A percentile compares a stretch with the other conserved stretches of the same genome.
phyloP scores from a whole-genome alignment of 2,113 vertebrate genomes.

The Mellivora capensis region DNA sequence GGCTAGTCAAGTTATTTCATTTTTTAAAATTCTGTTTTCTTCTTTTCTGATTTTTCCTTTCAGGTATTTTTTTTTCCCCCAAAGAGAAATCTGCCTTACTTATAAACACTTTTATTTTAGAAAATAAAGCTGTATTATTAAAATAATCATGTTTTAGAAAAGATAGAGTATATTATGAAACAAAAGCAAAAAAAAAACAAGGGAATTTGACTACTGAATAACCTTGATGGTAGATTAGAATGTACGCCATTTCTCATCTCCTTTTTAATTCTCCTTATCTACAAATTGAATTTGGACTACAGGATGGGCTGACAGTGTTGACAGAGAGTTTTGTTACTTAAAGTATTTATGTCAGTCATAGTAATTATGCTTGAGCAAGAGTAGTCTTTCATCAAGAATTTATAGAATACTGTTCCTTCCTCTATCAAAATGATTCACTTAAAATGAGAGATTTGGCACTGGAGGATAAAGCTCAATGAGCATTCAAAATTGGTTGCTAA shows the following conservation, averaged over 20 bases:
- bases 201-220: conserved; percentile 1
- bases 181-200: neutral
- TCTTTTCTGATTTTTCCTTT: conserved; percentile 35
- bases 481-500: neutral
- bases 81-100: neutral
- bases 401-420: neutral
- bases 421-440: conserved; percentile 29
- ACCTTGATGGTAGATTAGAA: conserved; percentile 54
- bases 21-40: conserved; percentile 18
- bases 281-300: conserved; percentile 38
- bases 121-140: conserved; percentile 29
- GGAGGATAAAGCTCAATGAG: neutral
- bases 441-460: neutral
- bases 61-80: neutral
- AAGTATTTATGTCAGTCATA: conserved; percentile 34
- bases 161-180: neutral
- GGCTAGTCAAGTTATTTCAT: neutral
- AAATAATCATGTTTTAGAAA: conserved; percentile 39
- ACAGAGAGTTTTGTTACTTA: conserved; percentile 24
- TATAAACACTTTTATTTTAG: conserved; percentile 26
- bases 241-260: conserved; percentile 10
- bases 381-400: conserved; percentile 1
- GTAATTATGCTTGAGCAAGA: conserved; percentile 3
- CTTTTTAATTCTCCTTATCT: conserved; percentile 50
- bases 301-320: neutral